A percentile compares a stretch with the other conserved stretches of the same genome.
Evolutionary conservation across 2,113 vertebrate genomes (phyloP).

Genomic region (Turnix velox): DNA sequence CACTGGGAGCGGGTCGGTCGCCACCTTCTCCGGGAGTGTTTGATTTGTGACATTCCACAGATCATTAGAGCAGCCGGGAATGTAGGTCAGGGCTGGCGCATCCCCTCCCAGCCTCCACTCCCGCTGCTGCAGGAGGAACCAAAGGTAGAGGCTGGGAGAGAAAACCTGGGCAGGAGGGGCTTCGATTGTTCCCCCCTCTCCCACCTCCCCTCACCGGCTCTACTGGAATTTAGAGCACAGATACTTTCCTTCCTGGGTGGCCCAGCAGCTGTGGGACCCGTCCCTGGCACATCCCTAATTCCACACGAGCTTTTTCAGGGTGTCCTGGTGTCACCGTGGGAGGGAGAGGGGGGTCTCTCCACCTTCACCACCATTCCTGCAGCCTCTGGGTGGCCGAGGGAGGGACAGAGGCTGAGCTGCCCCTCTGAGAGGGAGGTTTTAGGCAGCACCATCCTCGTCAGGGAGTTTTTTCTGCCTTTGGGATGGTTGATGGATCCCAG

Average conservation of each 20-base stretch:
- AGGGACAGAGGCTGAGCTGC: not conserved
- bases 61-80: slow-evolving; percentile 65
- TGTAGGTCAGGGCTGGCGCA: slow-evolving; percentile 62
- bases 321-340: not conserved
- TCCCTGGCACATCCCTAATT: not conserved
- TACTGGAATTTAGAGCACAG: accelerated
- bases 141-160: not conserved
- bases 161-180: not conserved
- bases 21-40: not conserved
- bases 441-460: not conserved
- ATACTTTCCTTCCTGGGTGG: not conserved
- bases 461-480: not conserved
- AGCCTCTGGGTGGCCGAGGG: not conserved
- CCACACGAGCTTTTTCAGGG: not conserved
- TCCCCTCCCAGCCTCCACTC: not conserved
- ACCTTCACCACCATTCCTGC: accelerated
- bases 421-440: not conserved
- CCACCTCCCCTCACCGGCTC: accelerated
- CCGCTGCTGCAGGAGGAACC: not conserved
- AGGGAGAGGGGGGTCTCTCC: too few species aligned
- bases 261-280: not conserved
- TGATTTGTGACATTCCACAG: slow-evolving; percentile 67
- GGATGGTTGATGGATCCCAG: not conserved
- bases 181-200: not conserved
- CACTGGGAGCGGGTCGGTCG: not conserved